Percentiles rank a stretch among this genome's conserved stretches.
Evolutionary conservation across 2,797 vertebrate species (phyloP).

Genomic region (Anguilla pacifica): DNA sequence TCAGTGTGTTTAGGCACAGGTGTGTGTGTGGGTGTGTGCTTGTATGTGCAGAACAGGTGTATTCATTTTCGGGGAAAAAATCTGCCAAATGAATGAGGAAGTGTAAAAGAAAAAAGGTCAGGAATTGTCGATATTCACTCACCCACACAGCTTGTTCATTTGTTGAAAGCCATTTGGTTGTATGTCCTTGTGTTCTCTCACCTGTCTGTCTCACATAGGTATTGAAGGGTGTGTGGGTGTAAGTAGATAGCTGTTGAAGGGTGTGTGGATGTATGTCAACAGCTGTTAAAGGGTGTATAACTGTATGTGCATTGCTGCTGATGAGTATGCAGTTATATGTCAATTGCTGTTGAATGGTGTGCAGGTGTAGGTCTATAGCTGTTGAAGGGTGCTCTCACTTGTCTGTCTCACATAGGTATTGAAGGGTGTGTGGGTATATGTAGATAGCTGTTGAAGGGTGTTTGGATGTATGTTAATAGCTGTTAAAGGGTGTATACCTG

Average conservation of each 20-base stretch:
- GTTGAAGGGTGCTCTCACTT: neutral
- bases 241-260: neutral
- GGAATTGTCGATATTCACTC: neutral
- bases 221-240: slow-evolving; percentile 5
- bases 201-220: slow-evolving; percentile 98
- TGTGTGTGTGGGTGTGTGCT: neutral
- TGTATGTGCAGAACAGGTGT: neutral
- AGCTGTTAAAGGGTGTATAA: slow-evolving; percentile 10
- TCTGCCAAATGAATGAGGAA: neutral
- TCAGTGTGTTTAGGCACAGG: neutral
- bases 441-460: slow-evolving; percentile 1
- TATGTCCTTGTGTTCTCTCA: slow-evolving; percentile 55
- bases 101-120: neutral
- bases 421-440: slow-evolving; percentile 12
- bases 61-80: neutral
- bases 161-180: neutral
- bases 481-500: slow-evolving; percentile 8
- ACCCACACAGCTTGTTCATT: neutral
- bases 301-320: neutral
- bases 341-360: slow-evolving; percentile 79
- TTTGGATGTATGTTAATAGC: neutral
- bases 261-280: slow-evolving; percentile 14
- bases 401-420: neutral
- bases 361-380: slow-evolving; percentile 58
- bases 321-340: slow-evolving; percentile 7